A percentile compares a stretch with the other conserved stretches of the same genome.
phyloP scores from a whole-genome alignment of 2,113 vertebrate species.

The Cynoglossus semilaevis region DNA sequence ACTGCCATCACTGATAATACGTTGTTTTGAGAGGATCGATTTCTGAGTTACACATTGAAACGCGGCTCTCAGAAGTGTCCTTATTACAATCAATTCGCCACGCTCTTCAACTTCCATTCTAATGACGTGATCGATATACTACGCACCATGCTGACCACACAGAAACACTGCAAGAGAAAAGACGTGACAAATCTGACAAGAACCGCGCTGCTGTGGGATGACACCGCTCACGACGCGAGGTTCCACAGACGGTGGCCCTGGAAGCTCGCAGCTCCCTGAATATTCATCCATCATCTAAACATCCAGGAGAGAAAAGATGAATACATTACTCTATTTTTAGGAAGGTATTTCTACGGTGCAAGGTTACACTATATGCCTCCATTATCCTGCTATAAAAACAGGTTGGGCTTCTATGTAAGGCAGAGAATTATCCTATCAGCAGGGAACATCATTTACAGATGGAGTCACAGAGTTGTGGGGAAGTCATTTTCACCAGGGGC shows the following conservation, averaged over 20 bases:
- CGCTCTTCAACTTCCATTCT: slow-evolving; percentile 33
- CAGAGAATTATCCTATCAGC: slow-evolving; percentile 56
- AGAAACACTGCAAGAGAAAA: slow-evolving; percentile 15
- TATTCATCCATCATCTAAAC: slow-evolving; percentile 65
- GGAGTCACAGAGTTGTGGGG: slow-evolving; percentile 69
- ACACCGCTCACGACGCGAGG: slow-evolving; percentile 42
- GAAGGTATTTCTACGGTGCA: slow-evolving; percentile 31
- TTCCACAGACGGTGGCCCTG: slow-evolving; percentile 16
- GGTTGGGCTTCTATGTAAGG: slow-evolving; percentile 44
- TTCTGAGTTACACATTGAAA: slow-evolving; percentile 45
- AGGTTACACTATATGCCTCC: slow-evolving; percentile 34
- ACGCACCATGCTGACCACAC: slow-evolving; percentile 42
- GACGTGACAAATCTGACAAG: slow-evolving; percentile 38
- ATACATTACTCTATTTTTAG: slow-evolving; percentile 64
- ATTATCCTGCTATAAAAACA: slow-evolving; percentile 37
- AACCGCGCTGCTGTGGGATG: slow-evolving; percentile 10
- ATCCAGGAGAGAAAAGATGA: slow-evolving; percentile 37
- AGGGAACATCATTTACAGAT: slow-evolving; percentile 52
- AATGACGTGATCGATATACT: slow-evolving; percentile 48
- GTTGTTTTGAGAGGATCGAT: slow-evolving; percentile 59
- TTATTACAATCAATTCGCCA: slow-evolving; percentile 41
- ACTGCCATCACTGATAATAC: slow-evolving; percentile 54
- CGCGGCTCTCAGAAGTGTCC: slow-evolving; percentile 40
- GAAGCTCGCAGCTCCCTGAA: slow-evolving; percentile 17
- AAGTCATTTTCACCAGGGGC: slow-evolving; percentile 72